Conservation (phyloP, 2,888 invertebrate species). For the Nomada goodeniana region DNA sequence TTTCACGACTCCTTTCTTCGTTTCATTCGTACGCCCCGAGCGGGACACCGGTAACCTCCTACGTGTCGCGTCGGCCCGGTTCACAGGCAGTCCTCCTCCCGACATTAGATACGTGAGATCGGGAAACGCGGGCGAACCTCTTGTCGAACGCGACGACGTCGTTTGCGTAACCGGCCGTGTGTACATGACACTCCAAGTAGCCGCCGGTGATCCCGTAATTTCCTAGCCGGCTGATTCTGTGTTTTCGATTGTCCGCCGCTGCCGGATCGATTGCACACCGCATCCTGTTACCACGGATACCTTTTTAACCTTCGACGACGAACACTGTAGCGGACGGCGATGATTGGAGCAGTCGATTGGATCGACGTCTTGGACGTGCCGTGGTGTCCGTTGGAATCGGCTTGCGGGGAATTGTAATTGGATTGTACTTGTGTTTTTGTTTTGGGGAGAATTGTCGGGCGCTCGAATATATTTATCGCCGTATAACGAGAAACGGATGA, state of each 20-base stretch:
- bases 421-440: no score
- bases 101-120: slow-evolving; percentile 79
- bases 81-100: slow-evolving; percentile 33
- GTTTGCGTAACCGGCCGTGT: slow-evolving; percentile 74
- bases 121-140: slow-evolving; percentile 65
- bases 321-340: neutral
- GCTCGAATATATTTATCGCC: no score
- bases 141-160: slow-evolving; percentile 66
- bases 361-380: neutral
- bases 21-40: slow-evolving; percentile 62
- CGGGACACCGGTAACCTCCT: slow-evolving; percentile 42
- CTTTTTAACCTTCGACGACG: slow-evolving; percentile 32
- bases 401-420: no score
- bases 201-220: slow-evolving; percentile 51
- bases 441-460: no score
- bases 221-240: slow-evolving; percentile 54
- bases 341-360: neutral
- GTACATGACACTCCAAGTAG: slow-evolving; percentile 67
- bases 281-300: slow-evolving; percentile 57
- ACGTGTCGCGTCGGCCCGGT: slow-evolving; percentile 23
- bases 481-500: no score
- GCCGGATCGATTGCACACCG: slow-evolving; percentile 59
- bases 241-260: slow-evolving; percentile 58
- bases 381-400: no score
- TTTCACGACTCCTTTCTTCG: slow-evolving; percentile 75